These are phyloP conservation scores for Morbakka virulenta DNA, from an alignment of 30 jellyfish, hydroid and myxozoan genomes.

Conservation along the genomic window DNA sequence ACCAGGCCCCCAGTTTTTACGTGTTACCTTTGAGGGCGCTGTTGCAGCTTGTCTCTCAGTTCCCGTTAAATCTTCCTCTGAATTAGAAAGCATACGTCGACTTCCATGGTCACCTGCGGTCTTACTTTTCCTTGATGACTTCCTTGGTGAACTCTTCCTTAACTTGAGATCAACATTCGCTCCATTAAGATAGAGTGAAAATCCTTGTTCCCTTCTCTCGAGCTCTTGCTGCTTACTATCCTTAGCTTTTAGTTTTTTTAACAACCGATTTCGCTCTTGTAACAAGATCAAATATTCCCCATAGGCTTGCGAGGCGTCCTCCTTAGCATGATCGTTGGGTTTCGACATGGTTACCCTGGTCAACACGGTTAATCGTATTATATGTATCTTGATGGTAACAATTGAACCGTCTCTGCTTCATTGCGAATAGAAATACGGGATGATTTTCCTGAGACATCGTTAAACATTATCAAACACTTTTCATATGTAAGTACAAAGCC, in stretches of 20 bases:
- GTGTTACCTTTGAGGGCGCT: conserved; percentile 83
- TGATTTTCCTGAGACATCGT: no score
- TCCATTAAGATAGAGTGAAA: conserved; percentile 89
- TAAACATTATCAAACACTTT: no score
- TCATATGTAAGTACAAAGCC: no score
- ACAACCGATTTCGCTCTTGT: conserved; percentile 87
- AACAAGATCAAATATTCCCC: conserved; percentile 90
- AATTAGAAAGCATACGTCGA: background rate
- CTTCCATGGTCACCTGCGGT: conserved; percentile 78
- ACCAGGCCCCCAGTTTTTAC: conserved; percentile 95
- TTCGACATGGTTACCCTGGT: background rate
- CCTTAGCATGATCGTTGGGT: conserved; percentile 47
- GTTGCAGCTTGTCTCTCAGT: conserved; percentile 77
- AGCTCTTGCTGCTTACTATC: conserved; percentile 87
- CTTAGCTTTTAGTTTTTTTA: conserved; percentile 83
- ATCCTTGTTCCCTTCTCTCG: conserved; percentile 92
- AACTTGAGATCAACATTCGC: conserved; percentile 96
- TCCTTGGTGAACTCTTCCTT: conserved; percentile 42
- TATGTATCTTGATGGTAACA: no score
- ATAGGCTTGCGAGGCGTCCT: conserved; percentile 61
- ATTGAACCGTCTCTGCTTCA: no score
- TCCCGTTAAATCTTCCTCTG: background rate
- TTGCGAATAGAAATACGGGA: no score
- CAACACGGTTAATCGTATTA: no score
- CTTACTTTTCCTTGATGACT: conserved; percentile 72